Evolutionary conservation across 2,113 vertebrate species (phyloP).

Genomic region (Anoplopoma fimbria): DNA sequence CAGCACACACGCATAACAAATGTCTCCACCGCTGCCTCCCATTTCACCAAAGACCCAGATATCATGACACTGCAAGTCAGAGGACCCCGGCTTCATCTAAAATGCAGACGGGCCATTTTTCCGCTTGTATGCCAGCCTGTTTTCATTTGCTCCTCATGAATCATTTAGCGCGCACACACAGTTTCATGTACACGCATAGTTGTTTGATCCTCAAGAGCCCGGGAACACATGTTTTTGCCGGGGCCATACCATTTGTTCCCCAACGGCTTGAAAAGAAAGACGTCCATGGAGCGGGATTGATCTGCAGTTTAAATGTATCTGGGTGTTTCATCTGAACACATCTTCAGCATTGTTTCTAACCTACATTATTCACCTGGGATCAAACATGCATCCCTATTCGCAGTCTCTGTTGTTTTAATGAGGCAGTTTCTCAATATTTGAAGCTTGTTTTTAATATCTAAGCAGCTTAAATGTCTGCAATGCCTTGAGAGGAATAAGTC

Average conservation of each 20-base stretch:
- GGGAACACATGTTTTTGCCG: slow-evolving; percentile 62
- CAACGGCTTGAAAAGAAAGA: slow-evolving; percentile 49
- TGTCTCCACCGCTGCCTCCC: slow-evolving; percentile 28
- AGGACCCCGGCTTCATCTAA: slow-evolving; percentile 68
- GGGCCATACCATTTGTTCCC: slow-evolving; percentile 59
- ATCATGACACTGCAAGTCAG: slow-evolving; percentile 71
- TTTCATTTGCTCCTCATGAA: slow-evolving; percentile 78
- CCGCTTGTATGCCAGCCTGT: slow-evolving; percentile 67
- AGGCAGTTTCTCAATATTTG: neutral
- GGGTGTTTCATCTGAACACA: slow-evolving; percentile 26
- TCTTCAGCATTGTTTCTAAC: slow-evolving; percentile 14
- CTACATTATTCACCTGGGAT: slow-evolving; percentile 25
- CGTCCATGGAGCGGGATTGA: slow-evolving; percentile 41
- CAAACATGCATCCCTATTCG: neutral
- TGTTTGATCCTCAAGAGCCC: slow-evolving; percentile 55
- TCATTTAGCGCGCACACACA: slow-evolving; percentile 74
- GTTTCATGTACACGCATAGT: slow-evolving; percentile 64
- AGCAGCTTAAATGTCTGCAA: slow-evolving; percentile 3
- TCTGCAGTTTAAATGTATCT: slow-evolving; percentile 11
- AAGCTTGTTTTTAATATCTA: neutral
- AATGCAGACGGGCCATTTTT: slow-evolving; percentile 77
- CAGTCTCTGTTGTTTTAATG: neutral
- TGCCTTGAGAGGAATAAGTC: neutral
- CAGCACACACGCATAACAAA: neutral
- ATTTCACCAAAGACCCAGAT: slow-evolving; percentile 44